Percentiles rank a stretch among this genome's conserved stretches.
These are phyloP conservation scores for Aphidius ervi DNA, from an alignment of 1,140 invertebrate species.

Conservation along the genomic window DNA sequence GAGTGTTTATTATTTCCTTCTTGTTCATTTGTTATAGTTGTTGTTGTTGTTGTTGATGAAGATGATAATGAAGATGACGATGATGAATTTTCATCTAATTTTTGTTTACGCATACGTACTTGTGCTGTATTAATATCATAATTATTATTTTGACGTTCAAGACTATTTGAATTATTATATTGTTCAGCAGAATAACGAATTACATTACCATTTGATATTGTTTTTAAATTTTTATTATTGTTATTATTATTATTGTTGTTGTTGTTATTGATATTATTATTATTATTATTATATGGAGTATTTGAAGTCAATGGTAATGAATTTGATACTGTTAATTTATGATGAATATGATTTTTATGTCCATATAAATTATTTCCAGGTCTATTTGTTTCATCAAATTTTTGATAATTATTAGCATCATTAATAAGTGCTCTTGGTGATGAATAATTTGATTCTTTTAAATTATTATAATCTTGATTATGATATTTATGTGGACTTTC, in stretches of 20 bases:
- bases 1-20: constrained; percentile 15
- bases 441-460: constrained; percentile 44
- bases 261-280: constrained; percentile 11
- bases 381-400: constrained; percentile 35
- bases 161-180: constrained; percentile 25
- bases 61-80: constrained; percentile 11
- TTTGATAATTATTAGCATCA: constrained; percentile 45
- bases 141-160: constrained; percentile 10
- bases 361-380: constrained; percentile 23
- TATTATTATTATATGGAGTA: constrained; percentile 39
- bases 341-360: constrained; percentile 31
- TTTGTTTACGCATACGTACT: constrained; percentile 26
- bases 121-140: constrained; percentile 8
- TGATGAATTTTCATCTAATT: constrained; percentile 17
- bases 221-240: constrained; percentile 3
- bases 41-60: not conserved
- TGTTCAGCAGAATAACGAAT: constrained; percentile 39
- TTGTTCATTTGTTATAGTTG: constrained; percentile 26
- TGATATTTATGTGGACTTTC: constrained; percentile 31
- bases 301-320: constrained; percentile 41
- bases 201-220: constrained; percentile 40
- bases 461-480: constrained; percentile 35
- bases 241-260: no score
- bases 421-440: constrained; percentile 39
- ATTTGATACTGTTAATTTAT: constrained; percentile 40